phyloP scores from a whole-genome alignment of 2,113 vertebrate species.

The Irena cyanogastra region DNA sequence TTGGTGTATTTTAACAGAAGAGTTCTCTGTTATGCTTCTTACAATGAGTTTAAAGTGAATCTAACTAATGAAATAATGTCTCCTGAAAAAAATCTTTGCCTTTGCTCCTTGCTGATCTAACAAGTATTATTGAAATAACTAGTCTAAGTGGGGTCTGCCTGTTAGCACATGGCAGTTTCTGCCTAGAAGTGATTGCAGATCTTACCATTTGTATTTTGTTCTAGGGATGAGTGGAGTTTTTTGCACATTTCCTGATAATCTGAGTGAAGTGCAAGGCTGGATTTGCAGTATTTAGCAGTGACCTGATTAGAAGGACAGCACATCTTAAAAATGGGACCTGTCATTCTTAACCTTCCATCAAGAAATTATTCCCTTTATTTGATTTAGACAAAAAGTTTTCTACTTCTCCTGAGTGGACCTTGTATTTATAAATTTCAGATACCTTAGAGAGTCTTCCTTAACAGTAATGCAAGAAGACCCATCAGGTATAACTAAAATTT shows the following conservation, averaged over 20 bases:
- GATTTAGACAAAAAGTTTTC: not conserved
- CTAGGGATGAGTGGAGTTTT: not conserved
- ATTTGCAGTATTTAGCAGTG: not conserved
- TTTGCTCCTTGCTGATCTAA: not conserved
- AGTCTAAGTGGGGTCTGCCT: not conserved
- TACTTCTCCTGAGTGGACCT: not conserved
- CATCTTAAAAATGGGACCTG: not conserved
- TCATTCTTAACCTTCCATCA: not conserved
- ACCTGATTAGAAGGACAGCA: not conserved
- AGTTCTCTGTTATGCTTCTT: not conserved
- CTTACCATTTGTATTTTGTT: not conserved
- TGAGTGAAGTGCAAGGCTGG: not conserved
- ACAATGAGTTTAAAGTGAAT: not conserved
- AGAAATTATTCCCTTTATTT: not conserved
- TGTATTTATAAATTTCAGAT: not conserved
- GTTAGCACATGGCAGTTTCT: not conserved
- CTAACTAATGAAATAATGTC: not conserved
- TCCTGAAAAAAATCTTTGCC: not conserved
- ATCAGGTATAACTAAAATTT: not conserved
- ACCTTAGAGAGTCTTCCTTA: not conserved
- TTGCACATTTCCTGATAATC: not conserved
- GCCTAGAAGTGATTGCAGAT: not conserved
- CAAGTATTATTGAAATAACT: not conserved
- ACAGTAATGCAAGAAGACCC: not conserved
- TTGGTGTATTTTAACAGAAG: not conserved